A percentile compares a stretch with the other conserved stretches of the same genome.
Conservation (phyloP, 2,113 vertebrate species). For the Pteruthius melanotis region DNA sequence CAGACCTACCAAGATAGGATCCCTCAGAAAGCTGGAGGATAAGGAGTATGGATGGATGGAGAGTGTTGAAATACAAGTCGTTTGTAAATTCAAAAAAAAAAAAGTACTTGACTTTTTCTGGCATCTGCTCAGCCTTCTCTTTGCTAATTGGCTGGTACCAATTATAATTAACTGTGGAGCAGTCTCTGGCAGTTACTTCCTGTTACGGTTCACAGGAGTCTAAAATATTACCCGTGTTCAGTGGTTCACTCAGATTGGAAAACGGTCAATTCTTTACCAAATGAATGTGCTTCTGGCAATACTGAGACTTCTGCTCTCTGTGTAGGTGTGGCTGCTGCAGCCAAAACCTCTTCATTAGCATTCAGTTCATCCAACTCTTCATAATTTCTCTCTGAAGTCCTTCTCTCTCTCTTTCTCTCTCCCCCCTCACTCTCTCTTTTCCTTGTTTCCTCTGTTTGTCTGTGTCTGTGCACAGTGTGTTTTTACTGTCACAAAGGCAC, state of each 20-base stretch:
- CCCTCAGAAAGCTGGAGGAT: not conserved
- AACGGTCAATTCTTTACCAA: not conserved
- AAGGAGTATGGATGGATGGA: not conserved
- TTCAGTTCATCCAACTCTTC: slow-evolving; percentile 56
- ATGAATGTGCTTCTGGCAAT: not conserved
- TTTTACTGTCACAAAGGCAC: slow-evolving; percentile 87
- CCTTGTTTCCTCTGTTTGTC: slow-evolving; percentile 71
- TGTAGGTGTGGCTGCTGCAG: not conserved
- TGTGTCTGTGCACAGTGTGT: slow-evolving; percentile 80
- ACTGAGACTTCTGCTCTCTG: not conserved
- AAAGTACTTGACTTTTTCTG: not conserved
- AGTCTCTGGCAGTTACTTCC: slow-evolving; percentile 11
- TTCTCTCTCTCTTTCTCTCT: slow-evolving; percentile 67
- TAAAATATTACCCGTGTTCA: not conserved
- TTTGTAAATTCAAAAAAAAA: not conserved
- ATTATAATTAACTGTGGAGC: not conserved
- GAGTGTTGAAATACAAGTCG: not conserved
- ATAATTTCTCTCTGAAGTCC: slow-evolving; percentile 71
- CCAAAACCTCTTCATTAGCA: slow-evolving; percentile 1
- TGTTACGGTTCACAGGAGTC: not conserved
- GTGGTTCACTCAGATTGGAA: not conserved
- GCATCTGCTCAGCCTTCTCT: not conserved
- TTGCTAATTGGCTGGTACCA: not conserved
- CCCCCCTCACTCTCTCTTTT: slow-evolving; percentile 56
- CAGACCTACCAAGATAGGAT: not conserved